Base-by-base conservation (phyloP, 2,888 invertebrate species). In the Argyresthia albistria region DNA sequence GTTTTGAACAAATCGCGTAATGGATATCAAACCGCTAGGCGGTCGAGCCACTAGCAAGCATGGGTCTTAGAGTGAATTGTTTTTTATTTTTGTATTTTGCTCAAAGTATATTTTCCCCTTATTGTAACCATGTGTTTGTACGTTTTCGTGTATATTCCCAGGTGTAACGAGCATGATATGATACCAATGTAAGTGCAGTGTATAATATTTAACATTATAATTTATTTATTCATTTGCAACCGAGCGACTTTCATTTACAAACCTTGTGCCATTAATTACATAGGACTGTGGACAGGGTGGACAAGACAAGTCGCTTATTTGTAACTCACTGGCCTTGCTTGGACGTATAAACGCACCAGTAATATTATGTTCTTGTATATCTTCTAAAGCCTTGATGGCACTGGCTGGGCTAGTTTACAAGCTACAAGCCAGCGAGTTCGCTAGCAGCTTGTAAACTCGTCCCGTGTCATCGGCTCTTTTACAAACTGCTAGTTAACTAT, bases 221-320 rank as follows among this genome's bases (percentile, higher is more conserved):
- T 87, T 87, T 87, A 87, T 87, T 87, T 87, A 87, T 87, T 87
- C 77, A 86, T 87, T 87, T 87, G 86, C 84, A 61, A 62, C 39
- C 51, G 59, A 62, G 53, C 60, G 54, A 54, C 55, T 69, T 67
- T 70, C 68, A 70, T 73, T 63, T 67, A 8, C 36, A 36, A 11
- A 43, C n/a, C n/a, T n/a, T n/a, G n/a, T n/a, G n/a, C n/a, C n/a
- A 25, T 25, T 25, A 25, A 25, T 25, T 25, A 25, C 25, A 25
- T 25, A 4, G 25, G 3, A 25, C 25, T 4, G 25, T 25, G 25
- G 3, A 25, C 25, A 25, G 25, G 11, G 8, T 42, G 42, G 42
- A 42, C 12, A 42, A 42, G 12, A 39, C 39, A 39, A 11, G 10
- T 12, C 6, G 42, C 42, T 35, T 25, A 25, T 4, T 15, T 25